A percentile compares a stretch with the other conserved stretches of the same genome.
Conservation (phyloP, 2,888 invertebrate species). For the Smittia aterrima region DNA sequence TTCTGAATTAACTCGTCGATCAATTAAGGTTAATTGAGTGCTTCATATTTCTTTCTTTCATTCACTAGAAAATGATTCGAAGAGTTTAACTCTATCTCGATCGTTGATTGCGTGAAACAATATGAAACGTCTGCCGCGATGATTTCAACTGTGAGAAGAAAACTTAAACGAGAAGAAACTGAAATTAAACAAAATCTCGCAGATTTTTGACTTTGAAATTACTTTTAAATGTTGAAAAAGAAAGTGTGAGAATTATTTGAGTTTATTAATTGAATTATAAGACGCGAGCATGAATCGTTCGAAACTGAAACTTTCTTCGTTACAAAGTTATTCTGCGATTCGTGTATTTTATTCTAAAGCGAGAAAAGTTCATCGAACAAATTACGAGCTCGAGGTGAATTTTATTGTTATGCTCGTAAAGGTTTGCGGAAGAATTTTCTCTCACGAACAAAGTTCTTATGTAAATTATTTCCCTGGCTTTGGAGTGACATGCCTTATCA, state of each 20-base stretch:
- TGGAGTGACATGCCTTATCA: background rate
- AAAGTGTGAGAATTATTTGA: background rate
- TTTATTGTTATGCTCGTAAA: no score
- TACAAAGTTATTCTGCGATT: no score
- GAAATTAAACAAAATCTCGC: no score
- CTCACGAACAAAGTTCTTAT: no score
- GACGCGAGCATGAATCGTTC: background rate
- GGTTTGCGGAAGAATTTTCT: no score
- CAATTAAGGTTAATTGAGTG: conserved; percentile 37
- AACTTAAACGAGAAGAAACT: background rate
- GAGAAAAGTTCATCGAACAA: no score
- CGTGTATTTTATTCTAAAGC: no score
- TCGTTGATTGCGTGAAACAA: background rate
- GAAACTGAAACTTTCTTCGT: no score
- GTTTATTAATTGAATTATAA: background rate
- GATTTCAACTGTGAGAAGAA: background rate
- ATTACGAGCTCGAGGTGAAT: no score
- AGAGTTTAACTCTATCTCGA: background rate
- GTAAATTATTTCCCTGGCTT: background rate
- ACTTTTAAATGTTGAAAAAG: background rate
- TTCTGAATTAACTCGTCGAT: conserved; percentile 11
- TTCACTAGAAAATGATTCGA: conserved; percentile 4
- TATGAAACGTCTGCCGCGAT: background rate
- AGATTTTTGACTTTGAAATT: no score
- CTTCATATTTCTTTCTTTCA: background rate